Base-by-base conservation (phyloP, 2,888 invertebrate species). In the Drosophila anomalata region DNA sequence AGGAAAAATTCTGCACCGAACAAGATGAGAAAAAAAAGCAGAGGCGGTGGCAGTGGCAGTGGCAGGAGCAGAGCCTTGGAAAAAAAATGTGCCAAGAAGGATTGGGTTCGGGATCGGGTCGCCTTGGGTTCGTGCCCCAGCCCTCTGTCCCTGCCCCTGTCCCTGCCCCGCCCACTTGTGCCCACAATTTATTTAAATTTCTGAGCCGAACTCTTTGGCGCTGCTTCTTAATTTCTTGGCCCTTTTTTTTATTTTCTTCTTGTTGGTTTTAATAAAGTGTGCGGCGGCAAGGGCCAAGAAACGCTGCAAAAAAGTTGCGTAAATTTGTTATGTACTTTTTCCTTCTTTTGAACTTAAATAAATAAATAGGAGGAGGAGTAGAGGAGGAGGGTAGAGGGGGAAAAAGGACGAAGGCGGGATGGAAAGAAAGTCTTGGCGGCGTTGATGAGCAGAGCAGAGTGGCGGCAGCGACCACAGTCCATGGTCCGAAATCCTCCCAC, bases 191-290 rank as follows among this genome's bases (percentile, higher is more conserved):
- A 82, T 82, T 82, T 82, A 86, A 82, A 82, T 82, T 83, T 60
- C 74, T 69, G 62, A 48, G 59, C 59, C 65, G 41, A 79, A 86
- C 83, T 80, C 77, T 77, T 78, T 72, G 56, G n/a, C 7, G 42
- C 41, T 26, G 31, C 39, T 66, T 66, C 55, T 66, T 66, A 66
- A 65, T 53, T 59, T 53, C 50, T 47, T 48, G n/a, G 48, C 36
- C 22, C 46, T 20, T 42, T 53, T 44, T 20, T 22, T 36, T 56
- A n/a, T 29, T 36, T 26, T 26, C 12, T 57, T 61, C 56, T 77
- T 75, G 70, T 80, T 80, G 70, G 66, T 81, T 84, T 81, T 84
- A 87, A 87, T 84, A 87, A 81, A 87, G 87, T 87, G 87, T 87
- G 75, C 75, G 63, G 63, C 75, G 61, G 66, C 59, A 62, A 53